These are phyloP conservation scores for Petroica traversi DNA, from an alignment of 2,113 vertebrate genomes.

Conservation along the genomic window DNA sequence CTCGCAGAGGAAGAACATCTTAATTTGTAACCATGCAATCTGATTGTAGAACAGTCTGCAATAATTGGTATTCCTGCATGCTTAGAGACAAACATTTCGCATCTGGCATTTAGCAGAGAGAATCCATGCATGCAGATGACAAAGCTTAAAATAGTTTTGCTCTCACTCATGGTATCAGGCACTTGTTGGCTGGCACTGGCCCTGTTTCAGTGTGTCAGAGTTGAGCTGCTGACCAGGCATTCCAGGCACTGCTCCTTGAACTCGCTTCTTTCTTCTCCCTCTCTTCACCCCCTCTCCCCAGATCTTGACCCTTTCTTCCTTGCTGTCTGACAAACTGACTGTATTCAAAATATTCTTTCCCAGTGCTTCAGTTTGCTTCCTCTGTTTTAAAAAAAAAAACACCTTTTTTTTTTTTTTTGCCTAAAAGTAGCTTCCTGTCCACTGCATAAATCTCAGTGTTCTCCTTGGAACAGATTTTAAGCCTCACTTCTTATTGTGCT, in stretches of 20 bases:
- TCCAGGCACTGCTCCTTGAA: background rate
- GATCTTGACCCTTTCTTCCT: background rate
- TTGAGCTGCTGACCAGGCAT: background rate
- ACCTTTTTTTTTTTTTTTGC: background rate
- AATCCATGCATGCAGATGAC: background rate
- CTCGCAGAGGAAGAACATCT: background rate
- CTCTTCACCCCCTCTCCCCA: background rate
- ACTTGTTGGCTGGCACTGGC: background rate
- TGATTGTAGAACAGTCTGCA: background rate
- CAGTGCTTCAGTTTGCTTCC: background rate
- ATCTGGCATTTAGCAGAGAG: constrained; percentile 23
- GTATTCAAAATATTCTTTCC: background rate
- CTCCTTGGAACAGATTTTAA: background rate
- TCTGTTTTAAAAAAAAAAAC: constrained; percentile 11
- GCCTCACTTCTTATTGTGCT: background rate
- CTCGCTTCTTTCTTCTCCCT: background rate
- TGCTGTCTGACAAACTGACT: background rate
- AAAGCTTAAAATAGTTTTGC: constrained; percentile 42
- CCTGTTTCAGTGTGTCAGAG: background rate
- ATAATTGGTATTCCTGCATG: background rate
- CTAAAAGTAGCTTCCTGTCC: constrained; percentile 5
- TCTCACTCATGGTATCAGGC: background rate
- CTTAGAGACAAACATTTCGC: background rate
- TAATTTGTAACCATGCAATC: background rate
- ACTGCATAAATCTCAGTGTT: background rate